Conservation (phyloP, 2,888 invertebrate genomes). For the Philaethria dido region DNA sequence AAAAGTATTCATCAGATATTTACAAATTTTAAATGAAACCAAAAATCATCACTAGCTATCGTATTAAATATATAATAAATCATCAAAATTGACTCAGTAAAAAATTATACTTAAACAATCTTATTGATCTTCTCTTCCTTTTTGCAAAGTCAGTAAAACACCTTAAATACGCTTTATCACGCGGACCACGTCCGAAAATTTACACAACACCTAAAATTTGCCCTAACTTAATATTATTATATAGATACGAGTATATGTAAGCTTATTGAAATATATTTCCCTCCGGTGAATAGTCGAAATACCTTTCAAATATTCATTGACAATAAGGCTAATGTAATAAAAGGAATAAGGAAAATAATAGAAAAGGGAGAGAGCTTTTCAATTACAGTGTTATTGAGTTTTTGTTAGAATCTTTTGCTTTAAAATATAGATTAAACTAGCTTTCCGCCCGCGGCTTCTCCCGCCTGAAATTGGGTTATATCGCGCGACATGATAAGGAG, state of each 20-base stretch:
- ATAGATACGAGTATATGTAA: neutral
- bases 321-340: slow-evolving; percentile 32
- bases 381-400: slow-evolving; percentile 35
- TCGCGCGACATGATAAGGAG: no score
- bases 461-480: no score
- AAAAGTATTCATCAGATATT: no score
- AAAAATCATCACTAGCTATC: no score
- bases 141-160: no score
- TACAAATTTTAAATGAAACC: no score
- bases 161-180: neutral
- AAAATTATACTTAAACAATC: no score
- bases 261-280: slow-evolving; percentile 25
- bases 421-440: slow-evolving; percentile 11
- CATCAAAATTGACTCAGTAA: no score
- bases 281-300: slow-evolving; percentile 23
- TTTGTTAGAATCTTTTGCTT: slow-evolving; percentile 14
- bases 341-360: slow-evolving; percentile 33
- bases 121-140: no score
- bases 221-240: neutral
- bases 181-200: neutral
- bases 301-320: slow-evolving; percentile 32
- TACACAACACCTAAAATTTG: neutral
- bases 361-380: slow-evolving; percentile 28
- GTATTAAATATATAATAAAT: no score
- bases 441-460: no score